Percentiles rank a stretch among this genome's conserved stretches.
These are phyloP conservation scores for Spermophilus dauricus DNA, from an alignment of 2,113 vertebrate species.

Conservation along the genomic window DNA sequence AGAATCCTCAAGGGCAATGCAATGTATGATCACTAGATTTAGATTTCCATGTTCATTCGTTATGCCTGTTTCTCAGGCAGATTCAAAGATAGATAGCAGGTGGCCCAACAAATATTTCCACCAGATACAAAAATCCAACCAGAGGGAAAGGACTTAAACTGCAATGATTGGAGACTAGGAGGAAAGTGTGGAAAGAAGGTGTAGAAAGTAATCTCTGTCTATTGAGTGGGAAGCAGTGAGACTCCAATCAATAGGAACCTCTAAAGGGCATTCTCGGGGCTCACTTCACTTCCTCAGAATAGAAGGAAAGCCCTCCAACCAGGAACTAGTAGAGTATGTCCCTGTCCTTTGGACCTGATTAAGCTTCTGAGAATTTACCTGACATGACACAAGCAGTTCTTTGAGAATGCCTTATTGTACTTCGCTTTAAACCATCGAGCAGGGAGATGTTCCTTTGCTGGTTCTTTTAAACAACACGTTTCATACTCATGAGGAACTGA, in stretches of 20 bases:
- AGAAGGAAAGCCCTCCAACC: background rate
- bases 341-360: background rate
- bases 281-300: background rate
- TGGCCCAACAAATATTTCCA: background rate
- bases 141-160: background rate
- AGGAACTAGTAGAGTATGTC: background rate
- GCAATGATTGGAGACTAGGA: background rate
- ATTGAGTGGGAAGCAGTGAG: background rate
- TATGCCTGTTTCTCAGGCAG: background rate
- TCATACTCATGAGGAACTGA: background rate
- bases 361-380: background rate
- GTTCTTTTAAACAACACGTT: background rate
- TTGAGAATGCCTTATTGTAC: background rate
- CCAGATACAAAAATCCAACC: background rate
- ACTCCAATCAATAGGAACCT: background rate
- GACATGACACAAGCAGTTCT: background rate
- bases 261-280: background rate
- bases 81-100: background rate
- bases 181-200: background rate
- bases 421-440: background rate
- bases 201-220: background rate
- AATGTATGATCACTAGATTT: background rate
- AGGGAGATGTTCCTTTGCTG: background rate
- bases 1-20: background rate
- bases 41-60: background rate